A percentile compares a stretch with the other conserved stretches of the same genome.
These are phyloP conservation scores for Adelges cooleyi DNA, from an alignment of 1,140 invertebrate genomes.

Conservation along the genomic window DNA sequence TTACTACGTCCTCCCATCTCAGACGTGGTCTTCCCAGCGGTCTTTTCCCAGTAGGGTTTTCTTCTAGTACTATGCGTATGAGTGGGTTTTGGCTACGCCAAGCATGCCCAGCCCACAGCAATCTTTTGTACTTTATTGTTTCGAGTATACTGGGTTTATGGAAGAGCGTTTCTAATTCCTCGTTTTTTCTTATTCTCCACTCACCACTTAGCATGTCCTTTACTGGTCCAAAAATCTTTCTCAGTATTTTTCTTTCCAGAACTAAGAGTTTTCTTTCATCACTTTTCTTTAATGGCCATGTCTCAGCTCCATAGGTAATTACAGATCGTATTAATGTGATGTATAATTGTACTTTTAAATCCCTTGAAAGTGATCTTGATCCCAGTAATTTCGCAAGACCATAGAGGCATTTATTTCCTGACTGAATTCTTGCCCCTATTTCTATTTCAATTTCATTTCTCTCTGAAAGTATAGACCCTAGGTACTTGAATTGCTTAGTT, in stretches of 20 bases:
- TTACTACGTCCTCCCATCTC: too few species aligned
- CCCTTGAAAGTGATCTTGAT: neutral
- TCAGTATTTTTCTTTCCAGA: slow-evolving; percentile 23
- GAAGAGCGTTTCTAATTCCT: slow-evolving; percentile 4
- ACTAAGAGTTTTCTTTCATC: slow-evolving; percentile 21
- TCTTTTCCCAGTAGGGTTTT: too few species aligned
- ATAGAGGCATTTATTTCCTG: slow-evolving; percentile 1
- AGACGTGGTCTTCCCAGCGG: too few species aligned
- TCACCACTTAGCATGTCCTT: too few species aligned
- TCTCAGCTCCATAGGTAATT: slow-evolving; percentile 27
- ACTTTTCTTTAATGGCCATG: slow-evolving; percentile 24
- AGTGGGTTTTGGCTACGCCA: too few species aligned
- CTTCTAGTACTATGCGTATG: too few species aligned
- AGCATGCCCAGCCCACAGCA: too few species aligned
- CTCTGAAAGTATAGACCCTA: neutral
- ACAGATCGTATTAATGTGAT: slow-evolving; percentile 14
- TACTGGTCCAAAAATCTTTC: slow-evolving; percentile 18
- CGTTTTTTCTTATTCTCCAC: slow-evolving; percentile 17
- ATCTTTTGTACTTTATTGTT: too few species aligned
- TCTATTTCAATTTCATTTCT: neutral
- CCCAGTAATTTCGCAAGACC: neutral
- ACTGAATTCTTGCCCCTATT: neutral
- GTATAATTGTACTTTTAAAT: slow-evolving; percentile 22
- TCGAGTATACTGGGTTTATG: too few species aligned
- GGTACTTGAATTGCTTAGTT: neutral